Percentiles rank a stretch among this genome's conserved stretches.
These are phyloP conservation scores for Acyrthosiphon pisum DNA, from an alignment of 1,140 invertebrate genomes.

Conservation along the genomic window DNA sequence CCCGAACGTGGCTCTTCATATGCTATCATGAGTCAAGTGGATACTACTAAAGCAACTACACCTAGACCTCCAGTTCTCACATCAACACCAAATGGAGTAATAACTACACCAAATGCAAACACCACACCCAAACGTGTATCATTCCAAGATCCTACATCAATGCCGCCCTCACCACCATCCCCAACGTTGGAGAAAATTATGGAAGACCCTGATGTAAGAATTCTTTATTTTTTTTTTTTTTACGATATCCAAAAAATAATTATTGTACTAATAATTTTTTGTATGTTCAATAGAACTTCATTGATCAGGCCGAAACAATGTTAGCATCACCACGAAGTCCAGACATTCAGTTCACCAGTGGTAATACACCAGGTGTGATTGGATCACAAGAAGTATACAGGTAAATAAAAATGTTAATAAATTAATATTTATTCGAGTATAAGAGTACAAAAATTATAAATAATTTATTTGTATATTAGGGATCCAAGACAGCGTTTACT, in stretches of 20 bases:
- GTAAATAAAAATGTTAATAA: conserved; percentile 67
- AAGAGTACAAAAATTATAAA: not conserved
- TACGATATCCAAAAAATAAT: not conserved
- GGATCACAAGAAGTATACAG: conserved; percentile 93
- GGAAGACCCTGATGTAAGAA: conserved; percentile 80
- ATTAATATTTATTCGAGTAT: not conserved
- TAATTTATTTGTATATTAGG: conserved; percentile 64
- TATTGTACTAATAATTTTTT: conserved; percentile 10
- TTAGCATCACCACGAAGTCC: conserved; percentile 76
- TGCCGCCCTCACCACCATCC: conserved; percentile 63
- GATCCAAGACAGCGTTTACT: conserved; percentile 83
- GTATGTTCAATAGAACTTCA: conserved; percentile 73
- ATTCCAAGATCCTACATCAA: conserved; percentile 72
- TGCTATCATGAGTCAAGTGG: conserved; percentile 75
- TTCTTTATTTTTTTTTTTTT: not conserved
- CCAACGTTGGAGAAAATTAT: conserved; percentile 68
- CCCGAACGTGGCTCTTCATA: conserved; percentile 83
- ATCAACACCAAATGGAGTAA: conserved; percentile 51
- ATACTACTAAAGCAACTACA: conserved; percentile 42
- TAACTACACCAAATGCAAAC: conserved; percentile 47
- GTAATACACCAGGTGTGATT: conserved; percentile 87
- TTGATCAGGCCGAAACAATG: conserved; percentile 79
- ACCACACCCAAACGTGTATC: conserved; percentile 71
- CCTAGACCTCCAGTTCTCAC: conserved; percentile 20
- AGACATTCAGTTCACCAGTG: conserved; percentile 68